Conservation (phyloP, 2,797 vertebrate species). For the Bovichtus variegatus region DNA sequence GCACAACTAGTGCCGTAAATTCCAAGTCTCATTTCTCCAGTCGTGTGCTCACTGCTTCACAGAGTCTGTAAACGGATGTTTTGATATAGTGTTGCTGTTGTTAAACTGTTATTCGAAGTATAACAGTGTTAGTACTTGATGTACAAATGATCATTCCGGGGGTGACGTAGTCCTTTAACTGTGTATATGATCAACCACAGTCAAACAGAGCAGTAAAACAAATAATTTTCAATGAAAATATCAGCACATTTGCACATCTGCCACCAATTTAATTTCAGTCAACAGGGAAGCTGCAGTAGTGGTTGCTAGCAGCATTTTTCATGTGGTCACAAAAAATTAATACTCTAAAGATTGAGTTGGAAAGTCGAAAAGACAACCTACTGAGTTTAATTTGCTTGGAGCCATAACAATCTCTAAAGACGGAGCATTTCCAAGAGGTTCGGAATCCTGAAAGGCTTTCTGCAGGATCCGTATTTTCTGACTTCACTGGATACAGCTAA, state of each 20-base stretch:
- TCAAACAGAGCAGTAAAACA: background rate
- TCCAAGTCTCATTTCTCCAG: no score
- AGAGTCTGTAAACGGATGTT: no score
- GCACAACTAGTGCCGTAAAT: no score
- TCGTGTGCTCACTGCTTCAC: no score
- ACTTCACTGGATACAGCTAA: background rate
- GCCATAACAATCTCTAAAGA: background rate
- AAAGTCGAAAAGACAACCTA: background rate
- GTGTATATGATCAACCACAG: background rate
- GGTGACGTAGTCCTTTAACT: background rate
- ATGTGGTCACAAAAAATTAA: background rate
- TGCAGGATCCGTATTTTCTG: background rate
- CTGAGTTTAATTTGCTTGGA: background rate
- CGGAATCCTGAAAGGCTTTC: background rate
- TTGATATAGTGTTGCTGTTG: no score
- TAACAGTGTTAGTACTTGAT: no score
- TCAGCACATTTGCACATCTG: background rate
- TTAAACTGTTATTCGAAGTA: no score
- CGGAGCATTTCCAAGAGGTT: background rate
- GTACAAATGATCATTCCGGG: no score
- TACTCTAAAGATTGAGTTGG: background rate
- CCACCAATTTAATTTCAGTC: background rate
- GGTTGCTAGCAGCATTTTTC: no score
- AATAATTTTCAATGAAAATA: background rate
- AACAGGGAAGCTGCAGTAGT: background rate